A percentile compares a stretch with the other conserved stretches of the same genome.
Evolutionary conservation across 2,888 invertebrate genomes (phyloP).

Genomic region (Drosophila testacea): DNA sequence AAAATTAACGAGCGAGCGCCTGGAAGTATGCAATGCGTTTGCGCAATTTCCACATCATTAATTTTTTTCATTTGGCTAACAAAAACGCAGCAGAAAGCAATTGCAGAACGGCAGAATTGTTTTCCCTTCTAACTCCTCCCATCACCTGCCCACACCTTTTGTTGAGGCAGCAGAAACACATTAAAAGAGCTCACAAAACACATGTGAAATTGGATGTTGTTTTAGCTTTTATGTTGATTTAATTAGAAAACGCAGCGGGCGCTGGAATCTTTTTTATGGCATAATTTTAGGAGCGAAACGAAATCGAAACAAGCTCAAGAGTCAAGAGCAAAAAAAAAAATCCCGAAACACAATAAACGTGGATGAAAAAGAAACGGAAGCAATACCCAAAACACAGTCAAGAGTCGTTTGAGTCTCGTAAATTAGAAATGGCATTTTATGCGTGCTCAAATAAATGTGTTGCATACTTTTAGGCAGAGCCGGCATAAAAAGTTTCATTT

Average conservation of each 20-base stretch:
- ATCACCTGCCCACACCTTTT: conserved; percentile 2
- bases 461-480: conserved; percentile 45
- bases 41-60: conserved; percentile 78
- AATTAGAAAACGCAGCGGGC: conserved; percentile 69
- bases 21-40: conserved; percentile 56
- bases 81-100: conserved; percentile 38
- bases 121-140: not conserved
- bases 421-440: conserved; percentile 77
- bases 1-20: conserved; percentile 54
- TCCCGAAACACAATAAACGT: not conserved
- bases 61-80: conserved; percentile 54
- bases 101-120: conserved; percentile 31
- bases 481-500: conserved; percentile 56
- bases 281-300: conserved; percentile 69
- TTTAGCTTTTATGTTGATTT: conserved; percentile 74
- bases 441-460: conserved; percentile 68
- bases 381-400: conserved; percentile 5
- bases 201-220: conserved; percentile 34
- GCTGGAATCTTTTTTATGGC: conserved; percentile 69
- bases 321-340: conserved; percentile 29
- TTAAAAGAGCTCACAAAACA: conserved; percentile 51
- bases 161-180: conserved; percentile 27
- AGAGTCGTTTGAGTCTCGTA: conserved; percentile 49
- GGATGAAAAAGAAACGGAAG: conserved; percentile 4
- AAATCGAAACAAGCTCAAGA: conserved; percentile 42